Base-by-base conservation (phyloP, 2,888 invertebrate species). In the Yponomeuta plumbellus region DNA sequence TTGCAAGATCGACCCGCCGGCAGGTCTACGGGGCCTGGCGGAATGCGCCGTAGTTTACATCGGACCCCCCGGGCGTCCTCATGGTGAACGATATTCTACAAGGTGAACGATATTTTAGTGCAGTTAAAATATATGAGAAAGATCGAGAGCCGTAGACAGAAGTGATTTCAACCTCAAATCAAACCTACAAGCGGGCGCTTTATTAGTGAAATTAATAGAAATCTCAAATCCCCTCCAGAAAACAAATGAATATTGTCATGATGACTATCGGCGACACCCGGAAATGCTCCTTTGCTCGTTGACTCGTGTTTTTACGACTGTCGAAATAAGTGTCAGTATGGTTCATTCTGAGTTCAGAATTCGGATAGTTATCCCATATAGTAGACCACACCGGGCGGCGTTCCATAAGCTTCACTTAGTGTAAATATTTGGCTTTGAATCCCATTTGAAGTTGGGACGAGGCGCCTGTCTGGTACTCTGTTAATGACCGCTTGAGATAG, bases 351-450 rank as follows among this genome's bases (percentile, higher is more conserved):
- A 34, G 8, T n/a, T n/a, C n/a, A n/a, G n/a, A n/a, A n/a, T n/a
- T n/a, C n/a, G n/a, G n/a, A n/a, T n/a, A n/a, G n/a, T 10, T 34
- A 34, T 34, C 34, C 8, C 34, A 34, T 34, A 34, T 34, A n/a
- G n/a, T 34, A 39, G 62, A 39, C 62, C 62, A 62, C 62, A 62
- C 62, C n/a, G n/a, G n/a, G n/a, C n/a, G 56, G 20, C 62, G 20
- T 39, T 34, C n/a, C 34, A 34, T 34, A 2, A 34, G 20, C 62
- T 62, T 17, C 44, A 40, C 44, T 11, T 20, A 11, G 63, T 17
- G 40, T 63, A 63, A 63, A 63, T 44, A 63, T 63, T 63, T 63
- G 52, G 20, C 22, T 63, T 52, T 17, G 44, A 52, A 52, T 52
- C 44, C 44, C 44, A 52, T 52, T 52, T 52, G 44, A 52, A 52